phyloP scores from a whole-genome alignment of 2,888 invertebrate genomes.

The Tanytarsus gracilentus region DNA sequence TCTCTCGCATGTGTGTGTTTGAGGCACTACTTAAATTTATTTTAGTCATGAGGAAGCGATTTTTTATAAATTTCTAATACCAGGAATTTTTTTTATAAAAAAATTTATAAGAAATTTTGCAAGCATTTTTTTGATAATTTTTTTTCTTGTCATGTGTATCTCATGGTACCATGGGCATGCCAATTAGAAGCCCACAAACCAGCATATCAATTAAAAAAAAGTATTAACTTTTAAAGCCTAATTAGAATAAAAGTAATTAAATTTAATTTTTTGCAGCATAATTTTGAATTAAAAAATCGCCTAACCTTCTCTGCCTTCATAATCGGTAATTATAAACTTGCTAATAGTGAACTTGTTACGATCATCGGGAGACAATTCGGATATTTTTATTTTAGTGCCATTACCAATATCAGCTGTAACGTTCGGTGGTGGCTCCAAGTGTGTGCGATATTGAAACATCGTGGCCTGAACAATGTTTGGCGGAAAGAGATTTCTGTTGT shows the following conservation, averaged over 20 bases:
- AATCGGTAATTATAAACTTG: slow-evolving; percentile 14
- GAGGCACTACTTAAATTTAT: too few species aligned
- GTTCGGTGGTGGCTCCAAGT: slow-evolving; percentile 43
- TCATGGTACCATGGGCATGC: slow-evolving; percentile 27
- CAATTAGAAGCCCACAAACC: slow-evolving; percentile 22
- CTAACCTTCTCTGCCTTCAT: slow-evolving; percentile 24
- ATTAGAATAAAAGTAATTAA: background rate
- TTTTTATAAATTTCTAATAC: background rate
- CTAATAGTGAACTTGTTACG: slow-evolving; percentile 25
- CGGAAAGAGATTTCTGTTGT: slow-evolving; percentile 85
- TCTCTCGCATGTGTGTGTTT: too few species aligned
- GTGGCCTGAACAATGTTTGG: slow-evolving; percentile 84
- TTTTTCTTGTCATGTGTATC: background rate
- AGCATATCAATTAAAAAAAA: slow-evolving; percentile 16
- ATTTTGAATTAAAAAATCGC: slow-evolving; percentile 23
- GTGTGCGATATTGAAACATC: slow-evolving; percentile 59
- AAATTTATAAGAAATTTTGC: background rate
- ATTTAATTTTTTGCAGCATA: background rate
- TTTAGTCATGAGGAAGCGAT: background rate
- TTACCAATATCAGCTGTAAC: slow-evolving; percentile 29
- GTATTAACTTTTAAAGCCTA: slow-evolving; percentile 14
- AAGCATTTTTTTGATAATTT: slow-evolving; percentile 9
- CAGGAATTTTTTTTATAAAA: background rate
- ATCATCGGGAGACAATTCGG: background rate
- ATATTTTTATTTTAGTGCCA: slow-evolving; percentile 19